Conservation (phyloP, 92 coral and sea anemone species). For the Actinernus sp. region DNA sequence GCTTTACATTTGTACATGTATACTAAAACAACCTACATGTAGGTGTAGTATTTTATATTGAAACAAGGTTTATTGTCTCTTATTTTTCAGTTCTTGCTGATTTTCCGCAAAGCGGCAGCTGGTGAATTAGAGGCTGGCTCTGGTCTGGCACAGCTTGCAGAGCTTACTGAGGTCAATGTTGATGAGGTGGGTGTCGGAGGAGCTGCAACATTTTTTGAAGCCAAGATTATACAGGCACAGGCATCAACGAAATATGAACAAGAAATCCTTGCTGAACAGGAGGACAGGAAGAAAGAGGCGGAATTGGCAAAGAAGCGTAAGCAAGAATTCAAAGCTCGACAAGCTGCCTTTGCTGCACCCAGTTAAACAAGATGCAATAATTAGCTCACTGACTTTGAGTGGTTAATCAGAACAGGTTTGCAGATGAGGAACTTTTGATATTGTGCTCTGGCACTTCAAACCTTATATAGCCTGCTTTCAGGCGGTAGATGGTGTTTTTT, state of each 20-base stretch:
- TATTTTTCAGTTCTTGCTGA: conserved; percentile 89
- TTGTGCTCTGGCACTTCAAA: too few species aligned
- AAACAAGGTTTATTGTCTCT: too few species aligned
- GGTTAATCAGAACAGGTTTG: too few species aligned
- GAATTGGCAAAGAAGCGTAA: conserved; percentile 86
- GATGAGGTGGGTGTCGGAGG: conserved; percentile 97
- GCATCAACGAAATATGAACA: conserved; percentile 86
- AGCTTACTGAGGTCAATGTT: conserved; percentile 85
- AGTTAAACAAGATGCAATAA: too few species aligned
- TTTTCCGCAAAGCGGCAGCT: conserved; percentile 97
- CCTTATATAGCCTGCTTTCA: too few species aligned
- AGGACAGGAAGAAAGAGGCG: conserved; percentile 79
- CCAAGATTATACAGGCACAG: conserved; percentile 77
- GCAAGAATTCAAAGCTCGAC: conserved; percentile 84
- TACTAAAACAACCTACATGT: too few species aligned
- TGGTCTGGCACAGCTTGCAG: conserved; percentile 87
- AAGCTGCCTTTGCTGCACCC: conserved; percentile 93
- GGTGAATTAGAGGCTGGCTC: conserved; percentile 91
- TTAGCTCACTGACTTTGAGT: too few species aligned
- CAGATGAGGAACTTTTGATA: too few species aligned
- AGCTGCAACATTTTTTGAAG: conserved; percentile 94
- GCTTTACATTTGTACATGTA: too few species aligned
- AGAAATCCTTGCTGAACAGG: conserved; percentile 95
- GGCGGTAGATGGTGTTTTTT: too few species aligned
- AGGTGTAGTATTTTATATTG: too few species aligned